These are phyloP conservation scores for Xanthia icteritia DNA, from an alignment of 2,888 invertebrate genomes.

Conservation along the genomic window DNA sequence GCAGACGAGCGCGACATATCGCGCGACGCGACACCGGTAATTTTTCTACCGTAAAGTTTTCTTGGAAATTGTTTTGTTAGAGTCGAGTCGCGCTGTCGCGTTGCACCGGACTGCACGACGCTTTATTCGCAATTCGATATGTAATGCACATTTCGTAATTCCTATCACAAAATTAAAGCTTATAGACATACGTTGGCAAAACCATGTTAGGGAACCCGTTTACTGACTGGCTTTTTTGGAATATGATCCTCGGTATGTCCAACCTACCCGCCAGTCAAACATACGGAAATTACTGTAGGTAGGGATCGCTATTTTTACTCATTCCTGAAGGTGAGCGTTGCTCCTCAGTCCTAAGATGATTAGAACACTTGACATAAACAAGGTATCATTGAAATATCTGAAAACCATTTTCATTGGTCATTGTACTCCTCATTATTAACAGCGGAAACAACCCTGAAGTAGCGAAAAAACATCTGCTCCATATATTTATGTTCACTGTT, in stretches of 20 bases:
- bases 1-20: too few relatives aligned
- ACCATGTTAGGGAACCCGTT: not conserved
- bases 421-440: not conserved
- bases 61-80: too few relatives aligned
- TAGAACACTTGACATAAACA: not conserved
- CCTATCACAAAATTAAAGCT: not conserved
- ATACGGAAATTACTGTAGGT: not conserved
- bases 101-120: too few relatives aligned
- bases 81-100: too few relatives aligned
- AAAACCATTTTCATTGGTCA: not conserved
- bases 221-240: not conserved
- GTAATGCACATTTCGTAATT: not conserved
- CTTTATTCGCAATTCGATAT: not conserved
- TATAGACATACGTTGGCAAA: not conserved
- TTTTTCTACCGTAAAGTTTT: too few relatives aligned
- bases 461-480: not conserved
- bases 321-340: not conserved
- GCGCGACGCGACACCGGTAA: too few relatives aligned
- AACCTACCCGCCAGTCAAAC: not conserved
- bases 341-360: too few relatives aligned
- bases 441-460: not conserved
- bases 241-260: not conserved
- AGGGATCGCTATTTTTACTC: not conserved
- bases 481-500: not conserved
- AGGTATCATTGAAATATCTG: not conserved